Conservation (phyloP, 2,113 vertebrate genomes). For the Nothobranchius kuhntae region DNA sequence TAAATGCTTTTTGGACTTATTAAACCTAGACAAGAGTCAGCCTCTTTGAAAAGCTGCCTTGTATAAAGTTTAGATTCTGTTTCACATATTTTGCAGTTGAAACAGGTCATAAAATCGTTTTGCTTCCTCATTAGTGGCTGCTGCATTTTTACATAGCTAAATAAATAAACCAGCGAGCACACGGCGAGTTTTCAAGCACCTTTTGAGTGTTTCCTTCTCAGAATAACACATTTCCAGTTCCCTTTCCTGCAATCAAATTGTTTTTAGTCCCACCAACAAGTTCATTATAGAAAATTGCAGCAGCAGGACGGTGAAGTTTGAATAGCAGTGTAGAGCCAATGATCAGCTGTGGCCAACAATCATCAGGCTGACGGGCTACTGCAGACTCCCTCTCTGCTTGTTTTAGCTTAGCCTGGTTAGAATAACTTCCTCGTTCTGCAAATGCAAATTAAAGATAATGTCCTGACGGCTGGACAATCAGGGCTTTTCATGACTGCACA, state of each 20-base stretch:
- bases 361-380: not conserved
- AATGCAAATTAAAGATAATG: not conserved
- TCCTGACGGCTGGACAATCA: not conserved
- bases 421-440: not conserved
- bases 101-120: not conserved
- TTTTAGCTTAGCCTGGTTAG: not conserved
- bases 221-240: not conserved
- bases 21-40: not conserved
- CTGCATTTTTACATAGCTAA: not conserved
- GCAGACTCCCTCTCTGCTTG: not conserved
- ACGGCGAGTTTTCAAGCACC: not conserved
- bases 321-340: constrained; percentile 18
- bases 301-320: constrained; percentile 10
- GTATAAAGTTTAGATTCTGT: not conserved
- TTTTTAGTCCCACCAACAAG: constrained; percentile 1
- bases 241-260: constrained; percentile 3
- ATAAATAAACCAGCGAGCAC: not conserved
- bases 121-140: not conserved
- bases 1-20: not conserved
- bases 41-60: not conserved
- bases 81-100: not conserved
- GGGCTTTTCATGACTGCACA: not conserved
- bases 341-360: constrained; percentile 21
- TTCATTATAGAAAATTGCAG: constrained; percentile 20
- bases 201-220: not conserved